phyloP scores from a whole-genome alignment of 2,888 invertebrate species.

The Orthosia gracilis region DNA sequence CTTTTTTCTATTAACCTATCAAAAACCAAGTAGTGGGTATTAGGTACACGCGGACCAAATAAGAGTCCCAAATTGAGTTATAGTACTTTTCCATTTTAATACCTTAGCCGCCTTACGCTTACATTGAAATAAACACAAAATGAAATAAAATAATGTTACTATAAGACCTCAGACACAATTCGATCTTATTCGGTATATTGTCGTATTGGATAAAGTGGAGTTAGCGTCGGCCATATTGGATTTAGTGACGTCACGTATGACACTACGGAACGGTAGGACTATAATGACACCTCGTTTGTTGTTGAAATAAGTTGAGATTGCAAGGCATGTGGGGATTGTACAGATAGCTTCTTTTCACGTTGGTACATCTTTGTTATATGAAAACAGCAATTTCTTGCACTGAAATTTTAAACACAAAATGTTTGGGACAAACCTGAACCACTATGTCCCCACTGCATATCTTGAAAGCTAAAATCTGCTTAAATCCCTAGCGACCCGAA shows the following conservation, averaged over 20 bases:
- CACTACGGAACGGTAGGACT: slow-evolving; percentile 17
- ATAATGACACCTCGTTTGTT: slow-evolving; percentile 27
- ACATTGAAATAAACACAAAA: slow-evolving; percentile 35
- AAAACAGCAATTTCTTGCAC: no score
- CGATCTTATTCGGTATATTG: slow-evolving; percentile 26
- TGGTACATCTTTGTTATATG: no score
- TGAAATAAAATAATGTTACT: slow-evolving; percentile 21
- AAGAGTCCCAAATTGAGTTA: slow-evolving; percentile 1
- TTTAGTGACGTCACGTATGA: slow-evolving; percentile 54
- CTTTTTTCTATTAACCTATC: no score
- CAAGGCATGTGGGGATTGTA: background rate
- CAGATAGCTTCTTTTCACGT: background rate
- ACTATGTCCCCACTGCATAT: no score
- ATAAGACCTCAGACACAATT: slow-evolving; percentile 35
- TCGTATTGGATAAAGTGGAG: slow-evolving; percentile 40
- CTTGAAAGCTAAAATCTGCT: no score
- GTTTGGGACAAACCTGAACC: no score
- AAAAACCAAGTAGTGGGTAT: background rate
- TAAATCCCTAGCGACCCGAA: no score
- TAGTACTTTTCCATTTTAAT: slow-evolving; percentile 4
- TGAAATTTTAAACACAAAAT: background rate
- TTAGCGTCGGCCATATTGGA: slow-evolving; percentile 44
- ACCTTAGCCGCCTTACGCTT: slow-evolving; percentile 25
- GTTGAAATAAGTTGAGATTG: slow-evolving; percentile 26
- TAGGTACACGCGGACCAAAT: background rate